Evolutionary conservation across 2,888 invertebrate genomes (phyloP).

Genomic region (Chesias legatella): DNA sequence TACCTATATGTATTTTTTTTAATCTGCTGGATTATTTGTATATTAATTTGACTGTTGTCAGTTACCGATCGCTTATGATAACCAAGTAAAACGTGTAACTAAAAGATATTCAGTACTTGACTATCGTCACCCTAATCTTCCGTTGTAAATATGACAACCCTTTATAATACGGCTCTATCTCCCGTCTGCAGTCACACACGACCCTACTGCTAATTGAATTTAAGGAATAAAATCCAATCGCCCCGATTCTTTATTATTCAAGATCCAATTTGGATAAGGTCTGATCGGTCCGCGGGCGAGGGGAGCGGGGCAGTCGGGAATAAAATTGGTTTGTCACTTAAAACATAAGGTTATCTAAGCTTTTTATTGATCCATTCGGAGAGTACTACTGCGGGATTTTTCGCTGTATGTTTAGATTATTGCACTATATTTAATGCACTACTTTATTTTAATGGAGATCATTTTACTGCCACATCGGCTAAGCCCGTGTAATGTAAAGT

Average conservation of each 20-base stretch:
- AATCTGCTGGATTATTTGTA: too few relatives aligned
- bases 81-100: too few relatives aligned
- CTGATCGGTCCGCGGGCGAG: slow-evolving; percentile 72
- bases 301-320: slow-evolving; percentile 71
- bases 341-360: slow-evolving; percentile 72
- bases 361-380: slow-evolving; percentile 18
- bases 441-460: too few relatives aligned
- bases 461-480: too few relatives aligned
- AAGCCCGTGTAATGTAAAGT: too few relatives aligned
- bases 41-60: too few relatives aligned
- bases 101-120: not conserved
- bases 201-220: slow-evolving; percentile 81
- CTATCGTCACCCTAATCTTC: slow-evolving; percentile 28
- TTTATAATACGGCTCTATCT: slow-evolving; percentile 78
- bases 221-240: slow-evolving; percentile 82
- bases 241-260: slow-evolving; percentile 82
- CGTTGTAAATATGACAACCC: slow-evolving; percentile 56
- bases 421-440: too few relatives aligned
- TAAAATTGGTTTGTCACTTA: slow-evolving; percentile 81
- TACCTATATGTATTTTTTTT: too few relatives aligned
- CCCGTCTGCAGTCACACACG: slow-evolving; percentile 77
- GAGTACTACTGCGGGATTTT: slow-evolving; percentile 1
- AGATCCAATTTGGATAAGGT: slow-evolving; percentile 82
- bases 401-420: too few relatives aligned
- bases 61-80: too few relatives aligned